phyloP scores from a whole-genome alignment of 2,888 invertebrate species.

The Sphaerophoria taeniata region DNA sequence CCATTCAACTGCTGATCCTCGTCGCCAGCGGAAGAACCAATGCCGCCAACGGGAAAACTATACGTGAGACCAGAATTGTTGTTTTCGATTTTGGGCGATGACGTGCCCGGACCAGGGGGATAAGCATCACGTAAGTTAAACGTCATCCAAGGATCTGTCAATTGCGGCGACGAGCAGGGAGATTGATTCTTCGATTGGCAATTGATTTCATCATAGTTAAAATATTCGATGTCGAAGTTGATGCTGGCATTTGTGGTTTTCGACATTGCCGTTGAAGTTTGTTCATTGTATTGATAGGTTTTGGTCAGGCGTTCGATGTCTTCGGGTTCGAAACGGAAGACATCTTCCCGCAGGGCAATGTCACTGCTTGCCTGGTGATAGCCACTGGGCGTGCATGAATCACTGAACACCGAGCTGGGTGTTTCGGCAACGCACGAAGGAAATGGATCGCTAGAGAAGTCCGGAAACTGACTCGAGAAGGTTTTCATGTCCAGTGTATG shows the following conservation, averaged over 20 bases:
- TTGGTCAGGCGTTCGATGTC: constrained; percentile 82
- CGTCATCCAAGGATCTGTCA: constrained; percentile 82
- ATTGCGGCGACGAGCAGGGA: constrained; percentile 82
- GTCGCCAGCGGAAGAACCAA: not conserved
- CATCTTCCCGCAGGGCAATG: constrained; percentile 76
- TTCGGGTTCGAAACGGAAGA: constrained; percentile 83
- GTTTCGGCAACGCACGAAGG: constrained; percentile 79
- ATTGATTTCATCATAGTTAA: constrained; percentile 83
- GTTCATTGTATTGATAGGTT: constrained; percentile 66
- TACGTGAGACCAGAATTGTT: constrained; percentile 44
- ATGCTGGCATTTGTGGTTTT: constrained; percentile 72
- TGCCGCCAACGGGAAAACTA: too few species aligned
- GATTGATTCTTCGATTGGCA: constrained; percentile 83
- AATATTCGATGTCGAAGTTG: constrained; percentile 81
- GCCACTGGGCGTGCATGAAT: constrained; percentile 67
- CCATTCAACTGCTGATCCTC: constrained; percentile 38
- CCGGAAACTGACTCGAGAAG: constrained; percentile 76
- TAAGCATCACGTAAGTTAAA: constrained; percentile 78
- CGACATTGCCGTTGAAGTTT: constrained; percentile 30
- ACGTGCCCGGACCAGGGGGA: constrained; percentile 53
- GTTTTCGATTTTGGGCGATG: constrained; percentile 71
- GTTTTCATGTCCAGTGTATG: constrained; percentile 67
- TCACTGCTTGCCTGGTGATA: constrained; percentile 23
- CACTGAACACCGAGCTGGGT: constrained; percentile 81
- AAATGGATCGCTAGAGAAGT: constrained; percentile 79